A percentile compares a stretch with the other conserved stretches of the same genome.
Conservation (phyloP, 2,888 invertebrate genomes). For the Tetragonula carbonaria region DNA sequence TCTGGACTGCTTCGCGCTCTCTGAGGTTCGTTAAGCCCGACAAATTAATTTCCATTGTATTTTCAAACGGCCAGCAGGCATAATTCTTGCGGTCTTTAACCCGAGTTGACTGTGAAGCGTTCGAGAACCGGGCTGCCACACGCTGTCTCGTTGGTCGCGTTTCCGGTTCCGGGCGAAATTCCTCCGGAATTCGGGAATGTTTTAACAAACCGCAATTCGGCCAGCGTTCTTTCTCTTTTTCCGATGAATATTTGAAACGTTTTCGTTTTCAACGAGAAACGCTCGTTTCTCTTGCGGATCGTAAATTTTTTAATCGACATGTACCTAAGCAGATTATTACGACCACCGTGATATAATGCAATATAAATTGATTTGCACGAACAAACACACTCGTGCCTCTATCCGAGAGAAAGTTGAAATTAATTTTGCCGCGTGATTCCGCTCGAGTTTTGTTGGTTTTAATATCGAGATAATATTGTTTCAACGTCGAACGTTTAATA, state of each 20-base stretch:
- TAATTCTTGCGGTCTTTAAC: conserved; percentile 36
- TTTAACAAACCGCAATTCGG: neutral
- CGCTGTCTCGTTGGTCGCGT: neutral
- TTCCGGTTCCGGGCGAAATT: neutral
- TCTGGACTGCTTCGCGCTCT: conserved; percentile 33
- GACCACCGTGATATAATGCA: no score
- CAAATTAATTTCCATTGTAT: conserved; percentile 63
- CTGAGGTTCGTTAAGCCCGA: conserved; percentile 57
- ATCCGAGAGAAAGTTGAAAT: no score
- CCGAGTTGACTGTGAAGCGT: neutral
- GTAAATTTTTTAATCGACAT: neutral
- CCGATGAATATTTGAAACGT: conserved; percentile 16
- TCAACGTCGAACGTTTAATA: no score
- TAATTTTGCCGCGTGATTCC: no score
- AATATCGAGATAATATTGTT: no score
- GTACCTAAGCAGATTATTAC: no score
- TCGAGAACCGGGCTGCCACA: neutral
- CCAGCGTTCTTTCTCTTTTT: no score
- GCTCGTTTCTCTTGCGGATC: neutral
- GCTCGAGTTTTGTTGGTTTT: no score
- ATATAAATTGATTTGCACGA: no score
- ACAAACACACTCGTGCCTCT: no score
- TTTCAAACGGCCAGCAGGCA: conserved; percentile 45
- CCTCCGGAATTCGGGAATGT: neutral
- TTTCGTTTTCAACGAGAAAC: neutral